A percentile compares a stretch with the other conserved stretches of the same genome.
These are phyloP conservation scores for Centroberyx gerrardi DNA, from an alignment of 2,797 vertebrate species.

Conservation along the genomic window DNA sequence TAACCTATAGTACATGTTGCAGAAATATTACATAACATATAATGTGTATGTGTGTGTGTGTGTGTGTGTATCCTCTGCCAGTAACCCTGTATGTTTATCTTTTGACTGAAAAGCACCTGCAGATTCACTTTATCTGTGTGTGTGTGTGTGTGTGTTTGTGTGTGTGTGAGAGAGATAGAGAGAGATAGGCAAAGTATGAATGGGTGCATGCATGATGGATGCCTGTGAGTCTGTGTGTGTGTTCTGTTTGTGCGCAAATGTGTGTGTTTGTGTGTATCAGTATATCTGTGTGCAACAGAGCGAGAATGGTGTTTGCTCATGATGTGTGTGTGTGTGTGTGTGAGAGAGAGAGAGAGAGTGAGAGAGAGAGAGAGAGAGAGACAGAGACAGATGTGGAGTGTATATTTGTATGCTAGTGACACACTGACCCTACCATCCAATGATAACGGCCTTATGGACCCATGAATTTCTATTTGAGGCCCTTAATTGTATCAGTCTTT, in stretches of 20 bases:
- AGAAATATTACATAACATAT: too few species aligned
- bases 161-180: not conserved
- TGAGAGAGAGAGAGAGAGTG: not conserved
- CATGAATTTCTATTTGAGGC: conserved; percentile 16
- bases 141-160: not conserved
- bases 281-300: conserved; percentile 16
- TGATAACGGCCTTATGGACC: conserved; percentile 44
- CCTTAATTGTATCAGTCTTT: conserved; percentile 28
- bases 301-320: conserved; percentile 26
- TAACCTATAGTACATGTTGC: too few species aligned
- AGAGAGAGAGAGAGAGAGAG: not conserved
- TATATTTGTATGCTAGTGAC: conserved; percentile 44
- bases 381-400: conserved; percentile 10
- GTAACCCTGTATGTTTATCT: conserved; percentile 7
- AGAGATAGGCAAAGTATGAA: conserved; percentile 11
- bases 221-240: not conserved
- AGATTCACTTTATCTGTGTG: conserved; percentile 10
- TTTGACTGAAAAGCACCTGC: conserved; percentile 16
- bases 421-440: conserved; percentile 44
- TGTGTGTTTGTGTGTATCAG: not conserved
- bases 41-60: not conserved
- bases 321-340: conserved; percentile 19
- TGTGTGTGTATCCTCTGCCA: not conserved
- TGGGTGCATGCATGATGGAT: not conserved
- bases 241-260: not conserved